Percentiles rank a stretch among this genome's conserved stretches.
These are phyloP conservation scores for Automeris io DNA, from an alignment of 2,888 invertebrate species.

Conservation along the genomic window DNA sequence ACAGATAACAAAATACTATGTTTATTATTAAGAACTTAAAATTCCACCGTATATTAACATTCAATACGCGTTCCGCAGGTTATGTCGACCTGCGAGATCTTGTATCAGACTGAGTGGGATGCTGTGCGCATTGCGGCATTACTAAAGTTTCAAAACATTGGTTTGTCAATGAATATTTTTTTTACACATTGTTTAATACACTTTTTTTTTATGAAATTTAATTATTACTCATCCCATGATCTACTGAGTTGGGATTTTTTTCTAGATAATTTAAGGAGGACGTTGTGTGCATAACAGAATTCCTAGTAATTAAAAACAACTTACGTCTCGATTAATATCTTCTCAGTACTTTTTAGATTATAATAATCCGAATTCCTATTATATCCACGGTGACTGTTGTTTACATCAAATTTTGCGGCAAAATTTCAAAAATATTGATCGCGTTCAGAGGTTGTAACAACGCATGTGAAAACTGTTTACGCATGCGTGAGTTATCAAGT, in stretches of 20 bases:
- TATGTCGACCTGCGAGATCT: slow-evolving; percentile 63
- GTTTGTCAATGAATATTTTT: slow-evolving; percentile 8
- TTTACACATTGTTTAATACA: too few species aligned
- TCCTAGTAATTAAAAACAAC: too few species aligned
- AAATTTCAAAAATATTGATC: slow-evolving; percentile 32
- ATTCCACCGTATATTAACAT: slow-evolving; percentile 24
- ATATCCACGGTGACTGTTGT: too few species aligned
- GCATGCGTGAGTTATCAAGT: slow-evolving; percentile 1
- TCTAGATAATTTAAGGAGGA: too few species aligned
- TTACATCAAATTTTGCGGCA: slow-evolving; percentile 19
- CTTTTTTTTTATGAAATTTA: too few species aligned
- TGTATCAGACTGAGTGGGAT: slow-evolving; percentile 65
- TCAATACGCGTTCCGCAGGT: slow-evolving; percentile 41
- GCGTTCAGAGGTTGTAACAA: slow-evolving; percentile 2
- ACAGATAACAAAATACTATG: neutral
- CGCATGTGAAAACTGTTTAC: slow-evolving; percentile 17
- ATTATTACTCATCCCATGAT: too few species aligned
- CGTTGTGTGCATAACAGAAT: too few species aligned
- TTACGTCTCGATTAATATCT: too few species aligned
- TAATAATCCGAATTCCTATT: too few species aligned
- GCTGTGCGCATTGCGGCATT: slow-evolving; percentile 75
- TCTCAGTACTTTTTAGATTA: too few species aligned
- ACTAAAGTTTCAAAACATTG: slow-evolving; percentile 43
- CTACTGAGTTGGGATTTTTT: too few species aligned
- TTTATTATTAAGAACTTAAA: slow-evolving; percentile 1